phyloP scores from a whole-genome alignment of 2,113 vertebrate genomes.

The Carassius auratus region DNA sequence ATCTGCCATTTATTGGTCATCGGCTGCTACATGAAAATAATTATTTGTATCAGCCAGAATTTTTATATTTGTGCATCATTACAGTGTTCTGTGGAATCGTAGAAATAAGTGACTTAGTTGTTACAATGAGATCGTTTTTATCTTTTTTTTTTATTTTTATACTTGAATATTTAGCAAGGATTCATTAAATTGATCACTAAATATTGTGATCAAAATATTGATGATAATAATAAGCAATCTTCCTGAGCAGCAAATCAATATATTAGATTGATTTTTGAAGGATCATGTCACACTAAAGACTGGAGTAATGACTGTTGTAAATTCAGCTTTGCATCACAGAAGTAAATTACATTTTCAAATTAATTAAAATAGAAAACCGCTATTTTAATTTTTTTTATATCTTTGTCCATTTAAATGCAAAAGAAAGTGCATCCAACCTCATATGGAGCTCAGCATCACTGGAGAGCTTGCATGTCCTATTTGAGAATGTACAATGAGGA shows the following conservation, averaged over 20 bases:
- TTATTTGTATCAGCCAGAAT: too few species aligned
- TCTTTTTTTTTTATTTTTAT: too few species aligned
- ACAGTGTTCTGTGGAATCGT: too few species aligned
- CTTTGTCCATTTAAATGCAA: background rate
- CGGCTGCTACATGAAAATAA: too few species aligned
- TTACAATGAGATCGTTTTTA: too few species aligned
- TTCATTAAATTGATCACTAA: background rate
- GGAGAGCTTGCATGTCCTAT: background rate
- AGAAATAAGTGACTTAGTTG: too few species aligned
- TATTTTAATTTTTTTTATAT: background rate
- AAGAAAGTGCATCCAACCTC: background rate
- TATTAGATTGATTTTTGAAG: background rate
- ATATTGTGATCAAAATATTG: too few species aligned
- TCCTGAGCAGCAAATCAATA: background rate
- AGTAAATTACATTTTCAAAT: background rate
- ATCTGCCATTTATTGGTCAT: too few species aligned
- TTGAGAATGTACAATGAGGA: slow-evolving; percentile 11
- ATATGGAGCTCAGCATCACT: background rate
- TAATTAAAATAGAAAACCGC: background rate
- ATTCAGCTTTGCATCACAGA: background rate
- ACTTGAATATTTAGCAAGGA: background rate
- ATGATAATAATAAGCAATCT: background rate
- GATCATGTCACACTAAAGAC: background rate
- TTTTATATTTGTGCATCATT: too few species aligned
- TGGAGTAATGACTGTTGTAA: background rate